Conservation (phyloP, 1,140 invertebrate species). For the Adoxophyes honmai region DNA sequence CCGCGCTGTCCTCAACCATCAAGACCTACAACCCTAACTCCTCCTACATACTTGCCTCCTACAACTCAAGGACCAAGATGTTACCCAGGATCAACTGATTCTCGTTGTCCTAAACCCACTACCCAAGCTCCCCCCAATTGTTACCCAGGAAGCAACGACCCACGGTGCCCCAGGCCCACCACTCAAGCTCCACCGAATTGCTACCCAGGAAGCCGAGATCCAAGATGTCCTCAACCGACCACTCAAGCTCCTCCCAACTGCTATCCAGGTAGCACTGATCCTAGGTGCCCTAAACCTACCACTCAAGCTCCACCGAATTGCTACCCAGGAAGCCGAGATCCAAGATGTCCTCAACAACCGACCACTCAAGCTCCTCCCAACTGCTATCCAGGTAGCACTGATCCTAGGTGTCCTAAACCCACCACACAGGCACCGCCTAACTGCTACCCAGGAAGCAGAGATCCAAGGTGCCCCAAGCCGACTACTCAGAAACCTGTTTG, state of each 20-base stretch:
- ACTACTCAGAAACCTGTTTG: constrained; percentile 30
- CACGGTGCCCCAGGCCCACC: constrained; percentile 50
- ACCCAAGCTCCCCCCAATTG: constrained; percentile 36
- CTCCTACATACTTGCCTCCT: constrained; percentile 29
- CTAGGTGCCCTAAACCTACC: constrained; percentile 54
- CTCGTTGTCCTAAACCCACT: constrained; percentile 48
- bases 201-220: constrained; percentile 65
- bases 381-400: constrained; percentile 69
- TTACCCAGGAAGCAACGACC: constrained; percentile 62
- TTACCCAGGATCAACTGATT: constrained; percentile 56
- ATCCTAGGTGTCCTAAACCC: constrained; percentile 66
- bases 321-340: constrained; percentile 68
- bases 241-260: constrained; percentile 34
- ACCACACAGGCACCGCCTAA: constrained; percentile 27
- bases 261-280: constrained; percentile 60
- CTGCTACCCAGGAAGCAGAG: constrained; percentile 53
- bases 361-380: constrained; percentile 37
- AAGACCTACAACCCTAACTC: constrained; percentile 35
- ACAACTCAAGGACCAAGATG: constrained; percentile 24
- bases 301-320: constrained; percentile 46
- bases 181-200: constrained; percentile 45
- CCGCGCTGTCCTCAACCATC: constrained; percentile 53
- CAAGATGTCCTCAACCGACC: constrained; percentile 48
- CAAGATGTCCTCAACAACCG: constrained; percentile 53
- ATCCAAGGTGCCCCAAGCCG: constrained; percentile 46